These are phyloP conservation scores for Chrysoperla carnea DNA, from an alignment of 1,140 invertebrate genomes.

Conservation along the genomic window DNA sequence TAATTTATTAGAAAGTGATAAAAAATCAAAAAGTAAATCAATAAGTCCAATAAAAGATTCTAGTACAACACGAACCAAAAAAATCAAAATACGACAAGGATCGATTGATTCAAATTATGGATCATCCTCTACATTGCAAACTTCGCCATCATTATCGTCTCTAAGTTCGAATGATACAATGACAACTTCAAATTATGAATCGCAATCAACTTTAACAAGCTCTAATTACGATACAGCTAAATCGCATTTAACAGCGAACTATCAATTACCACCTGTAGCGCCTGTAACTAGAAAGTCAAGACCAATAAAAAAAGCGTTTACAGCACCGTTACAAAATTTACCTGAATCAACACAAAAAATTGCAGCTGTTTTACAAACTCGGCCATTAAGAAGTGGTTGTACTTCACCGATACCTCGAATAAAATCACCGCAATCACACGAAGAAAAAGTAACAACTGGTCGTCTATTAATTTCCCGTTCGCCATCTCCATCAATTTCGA, in stretches of 20 bases:
- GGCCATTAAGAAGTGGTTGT: conserved; percentile 8
- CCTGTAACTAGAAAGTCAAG: too few relatives aligned
- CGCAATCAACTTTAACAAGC: background rate
- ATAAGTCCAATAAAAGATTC: too few relatives aligned
- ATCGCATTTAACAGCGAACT: background rate
- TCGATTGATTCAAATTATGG: too few relatives aligned
- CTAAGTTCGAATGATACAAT: background rate
- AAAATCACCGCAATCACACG: background rate
- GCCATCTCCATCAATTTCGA: conserved; percentile 5
- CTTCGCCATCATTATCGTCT: background rate
- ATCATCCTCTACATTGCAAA: too few relatives aligned
- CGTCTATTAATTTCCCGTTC: conserved; percentile 1
- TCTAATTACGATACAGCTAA: background rate
- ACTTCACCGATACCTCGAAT: background rate
- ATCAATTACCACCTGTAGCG: too few relatives aligned
- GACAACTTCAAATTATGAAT: background rate
- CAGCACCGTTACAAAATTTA: too few relatives aligned
- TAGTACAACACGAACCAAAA: too few relatives aligned
- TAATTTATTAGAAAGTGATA: too few relatives aligned
- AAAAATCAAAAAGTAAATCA: too few relatives aligned
- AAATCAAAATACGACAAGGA: too few relatives aligned
- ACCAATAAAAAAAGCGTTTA: too few relatives aligned
- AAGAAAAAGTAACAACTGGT: background rate
- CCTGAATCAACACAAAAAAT: background rate
- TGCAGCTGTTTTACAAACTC: conserved; percentile 9